Evolutionary conservation across 2,888 invertebrate genomes (phyloP), one percentile per base, ranked within the genome.

Genomic region (Diaphora mendica): DNA sequence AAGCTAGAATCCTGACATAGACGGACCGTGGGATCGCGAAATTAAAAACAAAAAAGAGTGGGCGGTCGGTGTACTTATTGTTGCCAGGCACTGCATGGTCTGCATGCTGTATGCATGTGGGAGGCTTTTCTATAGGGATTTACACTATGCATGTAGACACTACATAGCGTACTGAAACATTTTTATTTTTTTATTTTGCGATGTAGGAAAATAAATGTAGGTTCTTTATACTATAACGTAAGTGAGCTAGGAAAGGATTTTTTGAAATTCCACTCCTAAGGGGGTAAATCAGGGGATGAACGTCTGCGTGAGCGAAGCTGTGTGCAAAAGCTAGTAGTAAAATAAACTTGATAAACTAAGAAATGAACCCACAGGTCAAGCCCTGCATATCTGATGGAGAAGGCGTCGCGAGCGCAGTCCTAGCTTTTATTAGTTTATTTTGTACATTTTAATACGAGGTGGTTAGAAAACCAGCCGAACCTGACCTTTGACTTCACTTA

Each of bases 1-100:
- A n/a, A n/a, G n/a, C n/a, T n/a, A n/a, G n/a, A n/a, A n/a, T n/a
- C n/a, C n/a, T n/a, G n/a, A n/a, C n/a, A n/a, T n/a, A n/a, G n/a
- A n/a, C n/a, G n/a, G 84, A 86, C 85, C 89, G 89, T 89, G 89
- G 85, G 89, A 89, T 77, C 85, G 83, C 81, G 78, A 85, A 86
- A 85, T 72, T 78, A 85, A 86, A 88, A 85, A 79, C 77, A 82
- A 83, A 83, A 76, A 79, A 76, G 78, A 72, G 48, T 70, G 23
- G 26, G 69, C 65, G 75, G 59, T 77, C 75, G 74, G 74, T 74
- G 77, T 77, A 79, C 73, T 79, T 82, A 80, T 79, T 82, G 86
- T 86, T 85, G 72, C 78, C 73, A 78, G 64, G 79, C 78, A 30
- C 75, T 71, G 77, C n/a, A n/a, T n/a, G n/a, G n/a, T n/a, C n/a